A percentile compares a stretch with the other conserved stretches of the same genome.
Evolutionary conservation across 2,113 vertebrate species (phyloP).

Genomic region (Alosa alosa): DNA sequence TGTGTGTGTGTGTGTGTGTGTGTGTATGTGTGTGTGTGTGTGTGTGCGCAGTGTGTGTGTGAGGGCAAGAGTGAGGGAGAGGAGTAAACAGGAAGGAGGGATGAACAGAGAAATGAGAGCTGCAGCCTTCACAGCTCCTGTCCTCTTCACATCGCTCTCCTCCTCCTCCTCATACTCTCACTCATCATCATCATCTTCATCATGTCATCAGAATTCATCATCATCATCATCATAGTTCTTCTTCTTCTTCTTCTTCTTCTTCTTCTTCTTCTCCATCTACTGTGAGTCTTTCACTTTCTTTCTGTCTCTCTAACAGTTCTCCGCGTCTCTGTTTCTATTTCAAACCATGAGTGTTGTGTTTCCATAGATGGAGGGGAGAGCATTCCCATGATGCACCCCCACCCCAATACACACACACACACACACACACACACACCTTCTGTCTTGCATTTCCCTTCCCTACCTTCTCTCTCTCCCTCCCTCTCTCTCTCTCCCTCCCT

Average conservation of each 20-base stretch:
- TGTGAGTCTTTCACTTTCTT: no score
- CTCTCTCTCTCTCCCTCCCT: neutral
- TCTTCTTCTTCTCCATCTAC: neutral
- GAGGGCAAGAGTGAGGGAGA: neutral
- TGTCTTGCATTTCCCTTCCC: neutral
- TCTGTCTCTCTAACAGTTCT: neutral
- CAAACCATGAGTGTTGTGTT: neutral
- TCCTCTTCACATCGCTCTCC: neutral
- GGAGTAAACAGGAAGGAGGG: neutral
- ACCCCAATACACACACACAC: neutral
- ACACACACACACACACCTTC: neutral
- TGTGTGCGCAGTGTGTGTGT: neutral
- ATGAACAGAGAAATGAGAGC: neutral
- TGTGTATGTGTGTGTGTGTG: slow-evolving; percentile 11
- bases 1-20: slow-evolving; percentile 19
- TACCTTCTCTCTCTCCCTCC: neutral
- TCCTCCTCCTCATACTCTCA: neutral
- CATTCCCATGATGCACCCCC: neutral
- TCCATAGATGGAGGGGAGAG: neutral
- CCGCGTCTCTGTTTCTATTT: neutral
- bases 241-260: neutral
- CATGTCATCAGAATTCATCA: neutral
- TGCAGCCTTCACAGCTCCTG: neutral
- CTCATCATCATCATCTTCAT: neutral
- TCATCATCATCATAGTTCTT: neutral